A percentile compares a stretch with the other conserved stretches of the same genome.
Conservation (phyloP, 2,888 invertebrate genomes). For the Metellina segmentata region DNA sequence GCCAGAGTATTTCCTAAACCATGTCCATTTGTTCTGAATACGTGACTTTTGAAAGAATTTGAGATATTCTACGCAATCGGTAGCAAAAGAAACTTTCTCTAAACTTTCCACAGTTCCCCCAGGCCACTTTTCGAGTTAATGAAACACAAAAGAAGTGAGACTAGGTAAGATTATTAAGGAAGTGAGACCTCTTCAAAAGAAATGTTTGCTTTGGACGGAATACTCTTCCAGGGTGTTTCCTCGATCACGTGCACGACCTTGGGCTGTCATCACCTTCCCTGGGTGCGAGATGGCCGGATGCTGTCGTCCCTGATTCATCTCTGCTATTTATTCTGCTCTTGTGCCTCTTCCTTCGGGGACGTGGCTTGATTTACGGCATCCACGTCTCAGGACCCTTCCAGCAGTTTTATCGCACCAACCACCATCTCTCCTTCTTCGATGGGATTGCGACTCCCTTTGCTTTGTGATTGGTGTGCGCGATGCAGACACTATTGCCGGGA, state of each 20-base stretch:
- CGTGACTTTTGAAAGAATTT: too few species aligned
- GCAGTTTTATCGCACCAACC: constrained; percentile 1
- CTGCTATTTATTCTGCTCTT: constrained; percentile 14
- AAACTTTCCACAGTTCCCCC: too few species aligned
- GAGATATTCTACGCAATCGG: too few species aligned
- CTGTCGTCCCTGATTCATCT: background rate
- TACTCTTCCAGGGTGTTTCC: background rate
- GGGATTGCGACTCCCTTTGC: background rate
- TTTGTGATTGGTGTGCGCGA: background rate
- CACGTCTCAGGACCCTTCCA: constrained; percentile 8
- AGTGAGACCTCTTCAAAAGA: background rate
- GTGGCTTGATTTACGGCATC: constrained; percentile 2
- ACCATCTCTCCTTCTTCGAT: background rate
- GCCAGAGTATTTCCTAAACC: too few species aligned
- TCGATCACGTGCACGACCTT: background rate
- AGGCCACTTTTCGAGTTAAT: too few species aligned
- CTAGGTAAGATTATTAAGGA: too few species aligned
- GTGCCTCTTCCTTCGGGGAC: background rate
- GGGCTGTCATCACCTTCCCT: background rate
- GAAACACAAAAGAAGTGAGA: too few species aligned
- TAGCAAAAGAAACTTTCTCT: too few species aligned
- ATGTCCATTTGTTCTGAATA: too few species aligned
- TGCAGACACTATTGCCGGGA: background rate
- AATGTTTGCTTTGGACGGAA: background rate
- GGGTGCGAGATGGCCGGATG: background rate